Evolutionary conservation across 2,888 invertebrate genomes (phyloP), one percentile per base, ranked within the genome.

Genomic region (Germaria angustata): DNA sequence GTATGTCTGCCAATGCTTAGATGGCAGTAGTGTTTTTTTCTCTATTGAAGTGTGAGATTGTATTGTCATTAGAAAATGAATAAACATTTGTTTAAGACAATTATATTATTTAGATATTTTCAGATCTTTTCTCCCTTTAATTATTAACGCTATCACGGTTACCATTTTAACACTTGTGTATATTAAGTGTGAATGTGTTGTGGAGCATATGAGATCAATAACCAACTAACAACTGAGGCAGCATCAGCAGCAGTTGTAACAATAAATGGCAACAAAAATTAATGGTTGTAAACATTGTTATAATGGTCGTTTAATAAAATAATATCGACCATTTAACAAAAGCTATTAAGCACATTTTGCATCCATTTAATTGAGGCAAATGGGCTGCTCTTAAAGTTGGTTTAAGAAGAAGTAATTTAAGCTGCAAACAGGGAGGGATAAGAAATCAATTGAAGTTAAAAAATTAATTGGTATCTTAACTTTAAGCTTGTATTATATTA

Each of bases 71-170:
- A 9, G n/a, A 8, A 53, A 53, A 32, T 17, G 15, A 53, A 53
- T 15, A 53, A 76, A 69, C 63, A 80, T 71, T 46, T 80, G 80
- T 22, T 61, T 13, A 71, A 69, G 46, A 63, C 75, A 78, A 71
- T 49, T 71, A 71, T 22, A 13, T 11, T 57, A 66, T 66, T 44
- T 44, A 41, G 53, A 68, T 46, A 65, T 39, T 49, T 15, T 41
- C 34, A 65, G 2, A 9, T 66, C n/a, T n/a, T 36, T 73, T 34
- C n/a, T 28, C 28, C 28, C 3, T 5, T 28, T 28, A 28, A 6
- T 5, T 34, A 34, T 24, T 77, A 63, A n/a, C 9, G 28, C 46
- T 15, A 46, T 24, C 11, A 24, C 17, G 15, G 32, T 1, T 32
- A 44, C 13, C 5, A 39, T 46, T 46, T 49, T 8, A 28, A 51